Conservation (phyloP, 1,140 invertebrate species). For the Procambarus virginalis region DNA sequence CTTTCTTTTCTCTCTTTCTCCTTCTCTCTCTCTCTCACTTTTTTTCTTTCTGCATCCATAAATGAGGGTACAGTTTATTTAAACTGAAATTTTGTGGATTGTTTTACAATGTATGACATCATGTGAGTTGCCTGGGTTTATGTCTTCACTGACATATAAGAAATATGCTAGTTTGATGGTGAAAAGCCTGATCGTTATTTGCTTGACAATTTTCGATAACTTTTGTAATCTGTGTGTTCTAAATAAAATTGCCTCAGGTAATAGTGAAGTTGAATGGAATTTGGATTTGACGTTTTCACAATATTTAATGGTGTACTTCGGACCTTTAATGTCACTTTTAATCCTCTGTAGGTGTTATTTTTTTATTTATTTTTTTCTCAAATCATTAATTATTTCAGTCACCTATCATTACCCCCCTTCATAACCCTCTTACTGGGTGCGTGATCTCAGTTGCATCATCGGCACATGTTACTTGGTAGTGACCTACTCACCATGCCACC, state of each 20-base stretch:
- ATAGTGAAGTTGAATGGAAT: too few relatives aligned
- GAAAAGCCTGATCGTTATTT: too few relatives aligned
- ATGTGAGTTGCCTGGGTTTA: too few relatives aligned
- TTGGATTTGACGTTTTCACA: not conserved
- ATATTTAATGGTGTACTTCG: not conserved
- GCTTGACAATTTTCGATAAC: too few relatives aligned
- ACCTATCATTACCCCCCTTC: slow-evolving; percentile 9
- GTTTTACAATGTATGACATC: too few relatives aligned
- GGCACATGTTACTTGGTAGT: not conserved
- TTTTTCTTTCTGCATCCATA: too few relatives aligned
- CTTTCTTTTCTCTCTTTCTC: too few relatives aligned
- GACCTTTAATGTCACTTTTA: not conserved
- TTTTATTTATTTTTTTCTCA: not conserved
- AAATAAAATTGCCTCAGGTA: not conserved
- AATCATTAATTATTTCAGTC: slow-evolving; percentile 27
- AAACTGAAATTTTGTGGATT: too few relatives aligned
- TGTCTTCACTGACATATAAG: too few relatives aligned
- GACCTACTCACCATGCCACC: not conserved
- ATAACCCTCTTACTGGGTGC: slow-evolving; percentile 34
- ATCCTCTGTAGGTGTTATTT: slow-evolving; percentile 38
- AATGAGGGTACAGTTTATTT: too few relatives aligned
- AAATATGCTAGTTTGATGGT: too few relatives aligned
- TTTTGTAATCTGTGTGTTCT: not conserved
- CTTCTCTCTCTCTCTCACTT: too few relatives aligned
- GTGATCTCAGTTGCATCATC: slow-evolving; percentile 53